A percentile compares a stretch with the other conserved stretches of the same genome.
Conservation (phyloP, 2,113 vertebrate species). For the Crypturellus undulatus region DNA sequence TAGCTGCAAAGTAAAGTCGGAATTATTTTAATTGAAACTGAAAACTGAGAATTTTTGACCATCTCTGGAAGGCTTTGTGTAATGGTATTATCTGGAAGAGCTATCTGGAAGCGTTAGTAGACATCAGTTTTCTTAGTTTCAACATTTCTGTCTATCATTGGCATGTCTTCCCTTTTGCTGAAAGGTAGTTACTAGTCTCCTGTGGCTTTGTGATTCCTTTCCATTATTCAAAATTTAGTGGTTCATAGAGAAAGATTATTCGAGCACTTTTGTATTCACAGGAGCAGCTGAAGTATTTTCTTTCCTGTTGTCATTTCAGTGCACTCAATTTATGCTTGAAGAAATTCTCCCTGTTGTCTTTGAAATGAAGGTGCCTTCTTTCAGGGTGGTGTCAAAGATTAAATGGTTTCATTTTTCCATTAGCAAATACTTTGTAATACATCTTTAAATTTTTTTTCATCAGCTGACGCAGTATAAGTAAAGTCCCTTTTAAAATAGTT, state of each 20-base stretch:
- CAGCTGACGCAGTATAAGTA: background rate
- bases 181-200: background rate
- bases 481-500: background rate
- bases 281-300: background rate
- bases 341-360: conserved; percentile 17
- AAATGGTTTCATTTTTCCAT: conserved; percentile 13
- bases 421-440: background rate
- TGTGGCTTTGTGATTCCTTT: background rate
- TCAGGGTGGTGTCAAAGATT: conserved; percentile 3
- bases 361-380: conserved; percentile 23
- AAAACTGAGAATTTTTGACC: background rate
- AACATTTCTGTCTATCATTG: background rate
- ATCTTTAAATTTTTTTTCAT: conserved; percentile 20
- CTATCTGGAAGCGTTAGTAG: background rate
- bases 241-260: background rate
- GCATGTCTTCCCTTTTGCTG: background rate
- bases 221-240: background rate
- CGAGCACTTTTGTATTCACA: background rate
- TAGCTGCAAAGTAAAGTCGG: background rate
- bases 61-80: background rate
- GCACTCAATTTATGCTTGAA: background rate
- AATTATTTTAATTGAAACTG: background rate
- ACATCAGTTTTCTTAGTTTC: background rate
- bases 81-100: background rate
- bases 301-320: background rate